Evolutionary conservation across 2,113 vertebrate species (phyloP), one percentile per base, ranked within the genome.

Genomic region (Mus pahari): DNA sequence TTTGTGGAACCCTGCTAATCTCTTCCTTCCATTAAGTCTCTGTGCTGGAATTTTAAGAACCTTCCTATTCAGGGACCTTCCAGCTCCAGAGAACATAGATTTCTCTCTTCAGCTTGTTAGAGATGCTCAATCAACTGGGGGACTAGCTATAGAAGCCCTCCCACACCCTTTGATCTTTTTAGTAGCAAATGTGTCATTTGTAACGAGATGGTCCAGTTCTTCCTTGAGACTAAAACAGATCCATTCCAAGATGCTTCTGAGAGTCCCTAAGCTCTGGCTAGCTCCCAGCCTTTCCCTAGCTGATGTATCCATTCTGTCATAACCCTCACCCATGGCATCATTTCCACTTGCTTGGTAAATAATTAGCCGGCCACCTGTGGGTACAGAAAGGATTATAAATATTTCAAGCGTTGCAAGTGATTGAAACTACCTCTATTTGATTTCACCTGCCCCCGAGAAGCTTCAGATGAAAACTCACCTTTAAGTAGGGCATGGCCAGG

Each of bases 341-440:
- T 94, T 95, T 96, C 92, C 94, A 87, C 94, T 98, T 93, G 97
- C 91, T 97, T 98, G 98, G 98, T 98, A 98, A 98, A 98, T 98
- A 98, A 98, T 98, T 98, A 98, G 98, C 95, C 97, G 96, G 97
- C 97, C 98, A 98, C 98, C 98, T 97, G 97, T 31, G 96, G 98
- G 98, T 97, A 97, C 82, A 98, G 93, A 98, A 98, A 98, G 96
- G 42, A 94, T 98, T 96, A 98, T 98, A 98, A 98, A 98, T 98
- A 97, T 98, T 98, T 98, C 97, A 98, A 98, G 97, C 77, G 94
- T 84, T 60, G 86, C 95, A 95, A 98, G 94, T 94, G 97, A 98
- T 95, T 98, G 98, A 98, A 98, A 98, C 94, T 60, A 70, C 94
- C 96, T 98, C 93, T 97, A 74, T 98, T 98, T 98, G 98, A 98